A percentile compares a stretch with the other conserved stretches of the same genome.
Conservation (phyloP, 1,140 invertebrate species). For the Atopsyche davidsoni region DNA sequence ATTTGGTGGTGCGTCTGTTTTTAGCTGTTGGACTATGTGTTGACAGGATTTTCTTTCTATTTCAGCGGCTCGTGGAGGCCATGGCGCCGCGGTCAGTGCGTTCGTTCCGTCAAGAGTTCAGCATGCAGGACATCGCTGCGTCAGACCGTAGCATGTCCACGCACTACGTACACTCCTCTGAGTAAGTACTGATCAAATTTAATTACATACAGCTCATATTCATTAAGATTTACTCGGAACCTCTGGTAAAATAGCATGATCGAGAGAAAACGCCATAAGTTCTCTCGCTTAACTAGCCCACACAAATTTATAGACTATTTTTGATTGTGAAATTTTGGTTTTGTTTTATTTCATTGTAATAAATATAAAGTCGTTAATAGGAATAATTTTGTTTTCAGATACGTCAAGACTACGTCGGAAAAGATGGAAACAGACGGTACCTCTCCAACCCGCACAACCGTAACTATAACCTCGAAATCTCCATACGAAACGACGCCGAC, state of each 20-base stretch:
- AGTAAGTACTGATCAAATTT: constrained; percentile 43
- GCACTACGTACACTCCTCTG: constrained; percentile 48
- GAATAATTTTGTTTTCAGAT: constrained; percentile 35
- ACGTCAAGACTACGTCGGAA: constrained; percentile 41
- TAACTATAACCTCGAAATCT: constrained; percentile 34
- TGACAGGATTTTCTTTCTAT: constrained; percentile 31
- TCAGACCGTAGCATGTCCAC: constrained; percentile 58
- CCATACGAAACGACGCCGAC: constrained; percentile 38
- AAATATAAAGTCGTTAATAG: background rate
- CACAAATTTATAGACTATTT: too few relatives aligned
- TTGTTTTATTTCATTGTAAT: background rate
- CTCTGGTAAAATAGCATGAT: background rate
- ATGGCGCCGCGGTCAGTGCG: constrained; percentile 65
- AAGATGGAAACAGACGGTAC: constrained; percentile 39
- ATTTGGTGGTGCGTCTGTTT: background rate
- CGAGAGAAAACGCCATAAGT: too few relatives aligned
- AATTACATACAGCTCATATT: background rate
- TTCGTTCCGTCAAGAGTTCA: constrained; percentile 74
- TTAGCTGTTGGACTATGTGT: background rate
- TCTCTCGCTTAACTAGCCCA: too few relatives aligned
- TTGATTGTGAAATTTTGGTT: background rate
- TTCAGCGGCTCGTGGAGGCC: constrained; percentile 58
- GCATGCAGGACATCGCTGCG: constrained; percentile 61
- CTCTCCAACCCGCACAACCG: constrained; percentile 30
- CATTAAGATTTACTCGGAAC: background rate